Conservation (phyloP, 2,113 vertebrate species). For the Rallus limicola region DNA sequence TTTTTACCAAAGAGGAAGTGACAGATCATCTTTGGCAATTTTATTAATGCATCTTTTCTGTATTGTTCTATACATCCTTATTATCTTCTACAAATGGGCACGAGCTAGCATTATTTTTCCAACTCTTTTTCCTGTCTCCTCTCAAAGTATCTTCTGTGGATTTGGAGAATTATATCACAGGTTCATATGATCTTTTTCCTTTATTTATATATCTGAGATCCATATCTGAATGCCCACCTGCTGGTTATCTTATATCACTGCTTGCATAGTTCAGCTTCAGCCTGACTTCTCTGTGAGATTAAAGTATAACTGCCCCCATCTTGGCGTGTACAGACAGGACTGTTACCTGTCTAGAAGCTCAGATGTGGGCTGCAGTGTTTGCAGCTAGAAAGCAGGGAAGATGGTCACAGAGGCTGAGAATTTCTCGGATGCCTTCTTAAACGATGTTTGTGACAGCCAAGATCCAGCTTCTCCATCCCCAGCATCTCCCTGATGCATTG, state of each 20-base stretch:
- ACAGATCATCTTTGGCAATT: conserved; percentile 47
- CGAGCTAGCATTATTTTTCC: not conserved
- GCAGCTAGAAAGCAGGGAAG: not conserved
- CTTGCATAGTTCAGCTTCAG: not conserved
- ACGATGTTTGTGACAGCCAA: not conserved
- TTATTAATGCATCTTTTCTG: conserved; percentile 48
- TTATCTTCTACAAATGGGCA: not conserved
- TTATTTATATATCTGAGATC: not conserved
- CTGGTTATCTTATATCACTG: not conserved
- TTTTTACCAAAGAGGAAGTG: conserved; percentile 45
- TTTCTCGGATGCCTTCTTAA: not conserved
- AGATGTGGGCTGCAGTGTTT: not conserved
- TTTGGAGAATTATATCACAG: not conserved
- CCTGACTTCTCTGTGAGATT: not conserved
- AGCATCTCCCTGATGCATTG: not conserved
- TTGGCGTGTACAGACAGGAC: not conserved
- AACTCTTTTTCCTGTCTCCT: not conserved
- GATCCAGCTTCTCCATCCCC: not conserved
- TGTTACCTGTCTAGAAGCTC: not conserved
- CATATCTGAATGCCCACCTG: not conserved
- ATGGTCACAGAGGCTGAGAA: not conserved
- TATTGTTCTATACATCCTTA: not conserved
- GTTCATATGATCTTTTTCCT: not conserved
- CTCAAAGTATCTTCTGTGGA: not conserved
- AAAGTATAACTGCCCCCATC: not conserved